These are phyloP conservation scores for Garrulus glandarius DNA, from an alignment of 2,797 vertebrate species.

Conservation along the genomic window DNA sequence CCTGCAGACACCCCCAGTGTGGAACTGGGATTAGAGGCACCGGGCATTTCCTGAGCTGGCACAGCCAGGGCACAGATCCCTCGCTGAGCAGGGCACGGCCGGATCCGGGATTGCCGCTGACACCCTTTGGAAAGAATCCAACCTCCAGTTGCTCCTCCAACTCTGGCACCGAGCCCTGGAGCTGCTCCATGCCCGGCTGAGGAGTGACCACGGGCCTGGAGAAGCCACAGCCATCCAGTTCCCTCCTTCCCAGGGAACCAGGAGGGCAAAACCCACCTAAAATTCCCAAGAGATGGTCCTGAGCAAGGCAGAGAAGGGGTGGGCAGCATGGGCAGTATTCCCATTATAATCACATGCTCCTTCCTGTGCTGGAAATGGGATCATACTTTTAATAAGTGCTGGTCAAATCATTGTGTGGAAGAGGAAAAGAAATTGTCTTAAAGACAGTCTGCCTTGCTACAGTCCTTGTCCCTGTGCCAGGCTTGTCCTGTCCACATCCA, in stretches of 20 bases:
- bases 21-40: accelerated
- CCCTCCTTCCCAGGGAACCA: background rate
- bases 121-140: background rate
- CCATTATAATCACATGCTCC: background rate
- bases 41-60: background rate
- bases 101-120: background rate
- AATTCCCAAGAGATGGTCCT: background rate
- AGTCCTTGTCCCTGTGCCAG: background rate
- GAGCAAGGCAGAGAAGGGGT: background rate
- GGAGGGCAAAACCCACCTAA: background rate
- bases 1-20: background rate
- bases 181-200: accelerated
- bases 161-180: background rate
- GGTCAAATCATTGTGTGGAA: background rate
- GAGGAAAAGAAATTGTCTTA: background rate
- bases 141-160: background rate
- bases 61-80: background rate
- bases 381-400: background rate
- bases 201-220: accelerated
- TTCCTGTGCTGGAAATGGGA: background rate
- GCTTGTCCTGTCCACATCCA: background rate
- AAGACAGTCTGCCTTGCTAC: background rate
- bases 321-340: background rate
- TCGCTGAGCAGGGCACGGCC: background rate
- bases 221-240: background rate